Evolutionary conservation across 2,888 invertebrate species (phyloP).

Genomic region (Eucera pruinosa): DNA sequence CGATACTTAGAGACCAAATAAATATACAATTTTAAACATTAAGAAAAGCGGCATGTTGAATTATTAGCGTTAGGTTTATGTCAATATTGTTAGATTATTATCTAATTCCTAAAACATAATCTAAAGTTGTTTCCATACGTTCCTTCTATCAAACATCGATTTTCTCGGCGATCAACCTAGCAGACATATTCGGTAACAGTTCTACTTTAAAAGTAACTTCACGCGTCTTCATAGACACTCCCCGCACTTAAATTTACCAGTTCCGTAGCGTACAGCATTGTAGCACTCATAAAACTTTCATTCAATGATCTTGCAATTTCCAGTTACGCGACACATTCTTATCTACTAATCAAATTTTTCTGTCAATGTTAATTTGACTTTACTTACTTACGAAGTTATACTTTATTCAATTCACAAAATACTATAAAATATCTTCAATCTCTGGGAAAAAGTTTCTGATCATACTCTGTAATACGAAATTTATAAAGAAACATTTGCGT

Average conservation of each 20-base stretch:
- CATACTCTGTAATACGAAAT: too few relatives aligned
- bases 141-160: background rate
- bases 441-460: too few relatives aligned
- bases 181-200: background rate
- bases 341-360: background rate
- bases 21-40: too few relatives aligned
- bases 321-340: background rate
- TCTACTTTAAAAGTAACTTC: constrained; percentile 10
- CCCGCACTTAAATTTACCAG: constrained; percentile 13
- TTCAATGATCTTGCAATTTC: background rate
- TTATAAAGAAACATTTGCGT: too few relatives aligned
- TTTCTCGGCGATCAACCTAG: background rate
- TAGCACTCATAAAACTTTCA: constrained; percentile 9
- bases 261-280: background rate
- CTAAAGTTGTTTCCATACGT: background rate
- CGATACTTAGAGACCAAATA: too few relatives aligned
- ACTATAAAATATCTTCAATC: too few relatives aligned
- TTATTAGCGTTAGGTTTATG: too few relatives aligned
- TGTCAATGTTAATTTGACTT: background rate
- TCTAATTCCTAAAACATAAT: background rate
- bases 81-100: too few relatives aligned
- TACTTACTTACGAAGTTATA: too few relatives aligned
- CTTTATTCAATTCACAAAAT: too few relatives aligned
- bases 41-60: too few relatives aligned
- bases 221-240: background rate